Evolutionary conservation across 2,888 invertebrate genomes (phyloP).

Genomic region (Thyatira batis): DNA sequence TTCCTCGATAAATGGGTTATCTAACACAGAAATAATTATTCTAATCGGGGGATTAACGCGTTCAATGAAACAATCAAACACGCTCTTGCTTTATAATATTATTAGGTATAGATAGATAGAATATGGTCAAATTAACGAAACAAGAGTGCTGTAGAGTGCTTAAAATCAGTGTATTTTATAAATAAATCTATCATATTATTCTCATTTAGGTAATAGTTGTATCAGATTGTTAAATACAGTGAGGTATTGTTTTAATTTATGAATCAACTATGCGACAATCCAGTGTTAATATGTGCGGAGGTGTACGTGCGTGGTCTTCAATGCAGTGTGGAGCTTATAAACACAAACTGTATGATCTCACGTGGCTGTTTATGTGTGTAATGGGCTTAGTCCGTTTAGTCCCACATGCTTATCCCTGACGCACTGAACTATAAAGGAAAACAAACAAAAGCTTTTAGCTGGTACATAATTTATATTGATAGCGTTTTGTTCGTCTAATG

Average conservation of each 20-base stretch:
- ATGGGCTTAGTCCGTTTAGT: not conserved
- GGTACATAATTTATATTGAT: conserved; percentile 29
- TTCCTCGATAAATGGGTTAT: too few species aligned
- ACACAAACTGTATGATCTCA: conserved; percentile 45
- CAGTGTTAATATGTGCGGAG: conserved; percentile 34
- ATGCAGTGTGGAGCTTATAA: conserved; percentile 55
- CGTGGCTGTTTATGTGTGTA: conserved; percentile 30
- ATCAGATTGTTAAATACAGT: too few species aligned
- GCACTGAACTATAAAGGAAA: conserved; percentile 33
- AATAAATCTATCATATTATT: too few species aligned
- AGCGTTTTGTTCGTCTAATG: conserved; percentile 27
- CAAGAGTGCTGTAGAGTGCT: too few species aligned
- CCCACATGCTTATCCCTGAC: conserved; percentile 28
- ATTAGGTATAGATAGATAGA: too few species aligned
- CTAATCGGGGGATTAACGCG: too few species aligned
- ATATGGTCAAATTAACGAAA: too few species aligned
- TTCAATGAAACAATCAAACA: too few species aligned
- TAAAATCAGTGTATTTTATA: too few species aligned
- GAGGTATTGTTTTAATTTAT: not conserved
- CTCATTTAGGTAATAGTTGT: too few species aligned
- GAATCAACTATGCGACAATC: conserved; percentile 9
- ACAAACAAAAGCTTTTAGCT: conserved; percentile 42
- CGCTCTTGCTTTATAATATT: too few species aligned
- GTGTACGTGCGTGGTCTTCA: conserved; percentile 52
- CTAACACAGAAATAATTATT: too few species aligned